Percentiles rank a stretch among this genome's conserved stretches.
Conservation (phyloP, 2,797 vertebrate species). For the Hafferia zeledoni region DNA sequence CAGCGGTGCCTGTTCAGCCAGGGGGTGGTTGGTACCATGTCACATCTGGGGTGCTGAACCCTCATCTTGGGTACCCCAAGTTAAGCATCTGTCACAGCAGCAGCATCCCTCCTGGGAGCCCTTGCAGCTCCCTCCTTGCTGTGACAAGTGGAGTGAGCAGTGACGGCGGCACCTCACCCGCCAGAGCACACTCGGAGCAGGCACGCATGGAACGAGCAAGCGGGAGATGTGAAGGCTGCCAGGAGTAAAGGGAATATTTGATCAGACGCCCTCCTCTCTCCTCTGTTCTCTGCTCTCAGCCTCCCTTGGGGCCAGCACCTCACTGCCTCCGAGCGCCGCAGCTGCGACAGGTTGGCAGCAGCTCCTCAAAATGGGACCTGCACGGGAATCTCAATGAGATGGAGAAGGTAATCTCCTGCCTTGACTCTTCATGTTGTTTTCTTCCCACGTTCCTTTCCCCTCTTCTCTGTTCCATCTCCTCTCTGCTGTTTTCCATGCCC, state of each 20-base stretch:
- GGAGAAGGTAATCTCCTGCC: background rate
- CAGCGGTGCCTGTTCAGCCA: accelerated
- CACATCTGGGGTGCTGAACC: accelerated
- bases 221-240: background rate
- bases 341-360: background rate
- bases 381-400: background rate
- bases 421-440: accelerated
- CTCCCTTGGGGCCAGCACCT: background rate
- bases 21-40: accelerated
- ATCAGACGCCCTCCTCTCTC: constrained; percentile 55
- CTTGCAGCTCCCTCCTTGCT: background rate
- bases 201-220: background rate
- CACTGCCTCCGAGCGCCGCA: background rate
- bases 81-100: background rate
- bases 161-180: accelerated
- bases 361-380: background rate
- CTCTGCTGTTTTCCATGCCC: accelerated
- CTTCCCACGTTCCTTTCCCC: background rate
- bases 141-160: accelerated
- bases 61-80: accelerated
- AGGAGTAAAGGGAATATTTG: constrained; percentile 74
- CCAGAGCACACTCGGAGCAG: accelerated
- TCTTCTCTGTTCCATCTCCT: background rate
- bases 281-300: background rate
- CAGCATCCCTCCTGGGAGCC: accelerated